Conservation (phyloP, 2,888 invertebrate species). For the Mimas tiliae region DNA sequence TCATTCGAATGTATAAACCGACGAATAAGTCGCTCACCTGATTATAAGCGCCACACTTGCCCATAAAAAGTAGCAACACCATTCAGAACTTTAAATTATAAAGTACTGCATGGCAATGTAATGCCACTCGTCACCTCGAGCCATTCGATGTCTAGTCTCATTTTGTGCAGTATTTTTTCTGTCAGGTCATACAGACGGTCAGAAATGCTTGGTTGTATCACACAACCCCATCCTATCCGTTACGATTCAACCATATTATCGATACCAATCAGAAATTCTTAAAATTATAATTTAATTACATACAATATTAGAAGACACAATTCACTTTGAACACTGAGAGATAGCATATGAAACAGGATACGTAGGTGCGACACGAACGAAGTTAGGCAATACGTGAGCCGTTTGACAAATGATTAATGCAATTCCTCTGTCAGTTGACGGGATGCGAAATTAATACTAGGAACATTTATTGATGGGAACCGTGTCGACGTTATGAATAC, state of each 20-base stretch:
- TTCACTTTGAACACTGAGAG: conserved; percentile 57
- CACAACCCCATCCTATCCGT: too few species aligned
- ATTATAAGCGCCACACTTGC: too few species aligned
- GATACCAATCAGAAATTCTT: not conserved
- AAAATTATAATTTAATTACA: not conserved
- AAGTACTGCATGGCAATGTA: too few species aligned
- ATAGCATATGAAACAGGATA: conserved; percentile 51
- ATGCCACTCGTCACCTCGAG: too few species aligned
- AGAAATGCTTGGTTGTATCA: too few species aligned
- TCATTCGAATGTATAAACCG: too few species aligned
- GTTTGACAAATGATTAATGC: conserved; percentile 82
- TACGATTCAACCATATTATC: not conserved
- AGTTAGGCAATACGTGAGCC: conserved; percentile 51
- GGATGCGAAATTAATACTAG: conserved; percentile 26
- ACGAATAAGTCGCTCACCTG: too few species aligned
- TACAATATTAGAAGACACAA: conserved; percentile 38
- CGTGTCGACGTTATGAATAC: conserved; percentile 17
- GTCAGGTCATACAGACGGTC: too few species aligned
- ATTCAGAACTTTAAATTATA: too few species aligned
- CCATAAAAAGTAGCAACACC: too few species aligned
- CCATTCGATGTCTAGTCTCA: too few species aligned
- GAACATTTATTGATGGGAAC: conserved; percentile 20
- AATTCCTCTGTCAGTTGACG: conserved; percentile 68
- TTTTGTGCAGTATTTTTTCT: too few species aligned
- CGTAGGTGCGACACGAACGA: conserved; percentile 31